These are phyloP conservation scores for Anas platyrhynchos DNA, from an alignment of 2,113 vertebrate species.

Conservation along the genomic window DNA sequence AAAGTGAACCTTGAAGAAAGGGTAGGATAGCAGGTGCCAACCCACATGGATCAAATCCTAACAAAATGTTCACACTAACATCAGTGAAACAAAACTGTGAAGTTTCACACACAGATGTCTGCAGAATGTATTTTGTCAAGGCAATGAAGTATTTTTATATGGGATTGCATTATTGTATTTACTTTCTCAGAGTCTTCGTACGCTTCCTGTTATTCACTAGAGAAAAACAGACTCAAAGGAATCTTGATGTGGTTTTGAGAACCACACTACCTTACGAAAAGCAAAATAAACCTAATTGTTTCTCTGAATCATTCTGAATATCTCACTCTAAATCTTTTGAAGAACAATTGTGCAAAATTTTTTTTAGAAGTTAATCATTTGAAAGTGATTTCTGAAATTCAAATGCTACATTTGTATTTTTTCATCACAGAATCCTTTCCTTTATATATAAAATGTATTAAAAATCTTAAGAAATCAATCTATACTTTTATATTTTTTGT, in stretches of 20 bases:
- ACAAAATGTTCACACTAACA: constrained; percentile 1
- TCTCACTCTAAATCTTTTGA: background rate
- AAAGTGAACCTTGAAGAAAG: background rate
- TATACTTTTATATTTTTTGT: background rate
- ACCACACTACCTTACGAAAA: background rate
- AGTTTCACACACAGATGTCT: background rate
- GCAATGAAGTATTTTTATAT: background rate
- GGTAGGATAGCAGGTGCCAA: background rate
- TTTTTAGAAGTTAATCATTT: background rate
- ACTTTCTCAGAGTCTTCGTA: background rate
- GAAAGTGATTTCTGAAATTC: background rate
- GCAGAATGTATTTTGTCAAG: background rate
- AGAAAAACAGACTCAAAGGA: background rate
- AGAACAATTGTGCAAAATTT: background rate
- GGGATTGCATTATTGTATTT: background rate
- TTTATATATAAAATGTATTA: background rate
- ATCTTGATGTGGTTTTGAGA: background rate
- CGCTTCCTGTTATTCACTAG: background rate
- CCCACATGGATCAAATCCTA: background rate
- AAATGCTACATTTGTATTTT: background rate
- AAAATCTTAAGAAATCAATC: background rate
- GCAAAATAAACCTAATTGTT: background rate
- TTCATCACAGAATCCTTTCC: background rate
- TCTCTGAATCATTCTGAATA: background rate
- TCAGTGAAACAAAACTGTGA: background rate